Base-by-base conservation (phyloP, 2,888 invertebrate genomes). In the Ophraella communa region DNA sequence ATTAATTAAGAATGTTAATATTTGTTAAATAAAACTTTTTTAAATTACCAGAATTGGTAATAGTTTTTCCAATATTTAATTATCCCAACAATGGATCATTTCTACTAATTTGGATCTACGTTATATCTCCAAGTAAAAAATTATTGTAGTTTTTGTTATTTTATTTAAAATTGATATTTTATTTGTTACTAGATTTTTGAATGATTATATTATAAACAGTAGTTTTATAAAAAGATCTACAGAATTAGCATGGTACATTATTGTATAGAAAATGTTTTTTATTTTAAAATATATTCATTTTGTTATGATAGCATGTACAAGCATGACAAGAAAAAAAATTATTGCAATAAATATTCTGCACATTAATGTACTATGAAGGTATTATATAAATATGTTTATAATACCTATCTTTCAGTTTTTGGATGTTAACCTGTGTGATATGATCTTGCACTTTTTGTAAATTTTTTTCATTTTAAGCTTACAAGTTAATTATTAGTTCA, bases 351-450 rank as follows among this genome's bases (percentile, higher is more conserved):
- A n/a, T n/a, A n/a, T n/a, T n/a, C n/a, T n/a, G n/a, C n/a, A n/a
- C n/a, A n/a, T n/a, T n/a, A n/a, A n/a, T n/a, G n/a, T n/a, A n/a
- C n/a, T n/a, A n/a, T n/a, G n/a, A n/a, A n/a, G n/a, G n/a, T n/a
- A n/a, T n/a, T n/a, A n/a, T n/a, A n/a, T n/a, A n/a, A n/a, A n/a
- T n/a, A n/a, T n/a, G n/a, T n/a, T n/a, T n/a, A n/a, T n/a, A n/a
- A n/a, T n/a, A 47, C 42, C 47, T 59, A 21, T 33, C 67, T 67
- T 70, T 69, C 45, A 20, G 51, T 62, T 62, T 66, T 67, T 30
- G 52, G 55, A 64, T 58, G 61, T 66, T 68, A 65, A 49, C 47
- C 17, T 65, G 70, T 69, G 70, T 71, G 65, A 67, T 64, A 58
- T 61, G 33, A 59, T 63, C 45, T 69, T 66, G 68, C 68, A 70